A percentile compares a stretch with the other conserved stretches of the same genome.
These are phyloP conservation scores for Perodicticus potto DNA, from an alignment of 2,797 vertebrate genomes.

Conservation along the genomic window DNA sequence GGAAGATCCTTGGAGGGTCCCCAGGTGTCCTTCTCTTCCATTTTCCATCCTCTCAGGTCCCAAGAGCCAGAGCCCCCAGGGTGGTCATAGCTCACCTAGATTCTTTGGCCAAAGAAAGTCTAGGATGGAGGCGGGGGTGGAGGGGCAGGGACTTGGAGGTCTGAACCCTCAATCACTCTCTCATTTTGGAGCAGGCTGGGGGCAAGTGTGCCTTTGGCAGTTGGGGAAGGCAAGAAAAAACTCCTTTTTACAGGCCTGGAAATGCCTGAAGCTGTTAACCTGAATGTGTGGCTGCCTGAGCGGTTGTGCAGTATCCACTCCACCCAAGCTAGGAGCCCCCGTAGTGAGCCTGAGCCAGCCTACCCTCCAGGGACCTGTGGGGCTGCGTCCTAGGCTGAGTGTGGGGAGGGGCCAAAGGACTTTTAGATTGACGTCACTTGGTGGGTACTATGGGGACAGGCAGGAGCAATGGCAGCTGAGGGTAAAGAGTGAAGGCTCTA, in stretches of 20 bases:
- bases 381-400: background rate
- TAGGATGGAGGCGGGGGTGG: background rate
- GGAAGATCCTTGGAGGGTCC: background rate
- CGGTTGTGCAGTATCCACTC: background rate
- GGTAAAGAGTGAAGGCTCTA: background rate
- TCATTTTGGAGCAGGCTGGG: background rate
- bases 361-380: background rate
- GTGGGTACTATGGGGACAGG: background rate
- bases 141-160: background rate
- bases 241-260: background rate
- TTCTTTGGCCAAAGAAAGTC: conserved; percentile 57
- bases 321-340: background rate
- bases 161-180: background rate
- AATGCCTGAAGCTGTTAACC: background rate
- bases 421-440: conserved; percentile 4
- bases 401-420: background rate
- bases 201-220: background rate
- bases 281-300: background rate
- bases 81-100: background rate
- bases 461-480: background rate
- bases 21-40: background rate
- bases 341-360: background rate
- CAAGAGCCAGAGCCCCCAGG: background rate
- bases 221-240: background rate
- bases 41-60: background rate